Percentiles rank a stretch among this genome's conserved stretches.
These are phyloP conservation scores for Girardinichthys multiradiatus DNA, from an alignment of 2,113 vertebrate species.

Conservation along the genomic window DNA sequence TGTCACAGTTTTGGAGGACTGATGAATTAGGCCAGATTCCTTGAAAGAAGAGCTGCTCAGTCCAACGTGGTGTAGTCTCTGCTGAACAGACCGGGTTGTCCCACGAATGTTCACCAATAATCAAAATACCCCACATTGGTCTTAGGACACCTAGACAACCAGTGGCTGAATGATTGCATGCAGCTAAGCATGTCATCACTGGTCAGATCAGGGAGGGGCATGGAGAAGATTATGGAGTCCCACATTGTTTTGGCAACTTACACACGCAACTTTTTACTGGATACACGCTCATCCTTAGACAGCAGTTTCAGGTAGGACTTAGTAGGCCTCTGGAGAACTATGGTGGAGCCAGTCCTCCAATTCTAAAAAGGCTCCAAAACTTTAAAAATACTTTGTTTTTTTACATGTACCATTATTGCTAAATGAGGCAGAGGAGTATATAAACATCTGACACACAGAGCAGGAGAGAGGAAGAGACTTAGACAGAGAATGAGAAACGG, in stretches of 20 bases:
- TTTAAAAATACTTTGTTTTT: neutral
- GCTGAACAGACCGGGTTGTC: too few species aligned
- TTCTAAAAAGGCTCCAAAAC: neutral
- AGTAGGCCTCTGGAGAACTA: too few species aligned
- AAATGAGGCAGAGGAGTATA: neutral
- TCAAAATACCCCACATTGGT: neutral
- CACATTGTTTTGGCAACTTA: too few species aligned
- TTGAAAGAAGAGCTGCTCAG: neutral
- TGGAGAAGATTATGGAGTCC: too few species aligned
- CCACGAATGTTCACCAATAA: neutral
- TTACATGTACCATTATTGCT: neutral
- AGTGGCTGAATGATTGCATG: too few species aligned
- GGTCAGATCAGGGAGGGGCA: too few species aligned
- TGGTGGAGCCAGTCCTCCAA: neutral
- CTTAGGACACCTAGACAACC: neutral
- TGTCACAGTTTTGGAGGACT: too few species aligned
- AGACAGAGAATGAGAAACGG: neutral
- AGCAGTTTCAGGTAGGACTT: too few species aligned
- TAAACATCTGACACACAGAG: neutral
- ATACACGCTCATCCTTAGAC: too few species aligned
- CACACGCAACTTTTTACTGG: too few species aligned
- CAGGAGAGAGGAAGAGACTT: neutral
- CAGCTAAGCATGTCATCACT: too few species aligned
- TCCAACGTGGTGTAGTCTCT: neutral
- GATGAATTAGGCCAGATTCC: neutral